Conservation (phyloP, 1,140 invertebrate genomes). For the Bursaphelenchus mucronatus region DNA sequence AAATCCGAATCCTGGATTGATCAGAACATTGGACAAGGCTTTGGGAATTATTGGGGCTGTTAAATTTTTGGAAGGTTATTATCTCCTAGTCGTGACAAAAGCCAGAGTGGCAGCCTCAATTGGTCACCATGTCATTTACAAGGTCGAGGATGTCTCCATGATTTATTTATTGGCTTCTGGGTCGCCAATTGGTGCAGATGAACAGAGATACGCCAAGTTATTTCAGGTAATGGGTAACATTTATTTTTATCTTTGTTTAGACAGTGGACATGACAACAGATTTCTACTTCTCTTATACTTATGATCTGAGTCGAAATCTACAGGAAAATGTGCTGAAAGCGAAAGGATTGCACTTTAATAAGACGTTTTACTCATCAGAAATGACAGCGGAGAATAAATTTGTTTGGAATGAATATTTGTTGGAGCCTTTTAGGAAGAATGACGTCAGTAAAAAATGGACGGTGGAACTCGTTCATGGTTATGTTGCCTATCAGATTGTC, state of each 20-base stretch:
- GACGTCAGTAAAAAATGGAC: constrained; percentile 45
- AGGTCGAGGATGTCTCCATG: constrained; percentile 59
- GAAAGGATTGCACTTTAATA: constrained; percentile 30
- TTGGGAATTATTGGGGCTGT: constrained; percentile 57
- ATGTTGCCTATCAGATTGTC: constrained; percentile 49
- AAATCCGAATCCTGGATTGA: constrained; percentile 28
- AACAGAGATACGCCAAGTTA: constrained; percentile 53
- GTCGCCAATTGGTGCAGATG: constrained; percentile 40
- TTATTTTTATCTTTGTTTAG: constrained; percentile 37
- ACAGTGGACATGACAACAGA: constrained; percentile 58
- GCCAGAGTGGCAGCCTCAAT: constrained; percentile 49
- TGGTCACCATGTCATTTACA: constrained; percentile 55
- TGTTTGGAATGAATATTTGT: constrained; percentile 58
- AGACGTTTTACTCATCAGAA: constrained; percentile 20
- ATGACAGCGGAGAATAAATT: constrained; percentile 52
- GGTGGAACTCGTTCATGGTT: constrained; percentile 57
- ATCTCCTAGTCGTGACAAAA: constrained; percentile 56
- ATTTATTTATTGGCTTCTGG: constrained; percentile 50
- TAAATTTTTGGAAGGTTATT: constrained; percentile 57
- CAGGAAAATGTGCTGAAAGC: constrained; percentile 54
- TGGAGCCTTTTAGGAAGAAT: constrained; percentile 51
- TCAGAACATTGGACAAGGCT: constrained; percentile 56
- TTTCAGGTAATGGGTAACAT: constrained; percentile 43
- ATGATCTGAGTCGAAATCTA: constrained; percentile 55
- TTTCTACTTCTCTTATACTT: constrained; percentile 61